Base-by-base conservation (phyloP, 1,140 invertebrate species). In the Aphis gossypii region DNA sequence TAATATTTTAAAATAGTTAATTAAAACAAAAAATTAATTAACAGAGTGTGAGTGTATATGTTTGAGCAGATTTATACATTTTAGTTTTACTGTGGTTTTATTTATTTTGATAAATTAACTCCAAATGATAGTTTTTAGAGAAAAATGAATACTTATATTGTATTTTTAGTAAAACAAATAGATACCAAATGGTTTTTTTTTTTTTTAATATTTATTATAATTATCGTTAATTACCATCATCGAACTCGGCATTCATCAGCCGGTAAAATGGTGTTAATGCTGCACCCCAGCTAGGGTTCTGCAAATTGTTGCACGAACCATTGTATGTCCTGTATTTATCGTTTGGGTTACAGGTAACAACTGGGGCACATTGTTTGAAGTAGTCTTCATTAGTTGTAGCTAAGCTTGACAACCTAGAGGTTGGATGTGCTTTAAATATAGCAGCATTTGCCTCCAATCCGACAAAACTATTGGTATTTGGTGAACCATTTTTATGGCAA, bases 221-320 rank as follows among this genome's bases (percentile, higher is more conserved):
- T 46, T 46, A n/a, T n/a, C 1, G 14, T n/a, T n/a, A 35, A 96
- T 96, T 95, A 97, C 97, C 97, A 95, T 98, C 98, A 30, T 96
- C 96, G 95, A 98, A 98, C 94, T 97, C 97, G 2, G 98, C 96
- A 20, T 97, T 97, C 30, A 99, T 94, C 2, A 99, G 95, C 92
- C 99, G 96, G 23, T 96, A 96, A 94, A 99, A 97, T 83, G 96
- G 96, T 2, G 97, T 97, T 94, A 96, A 96, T 0, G 98, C 96
- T 92, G 96, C 96, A 5, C 98, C 98, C 96, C 97, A 97, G 0
- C 95, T 96, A 0, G 97, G 97, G 94, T 97, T 96, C 48, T 96
- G 94, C 20, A 97, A 94, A 95, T 99, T 98, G 95, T 98, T 99
- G 95, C 98, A 99, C 1, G 97, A 97, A 0, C 98, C 98, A 95